Percentiles rank a stretch among this genome's conserved stretches.
Evolutionary conservation across 2,888 invertebrate genomes (phyloP).

Genomic region (Drosophila longiperda): DNA sequence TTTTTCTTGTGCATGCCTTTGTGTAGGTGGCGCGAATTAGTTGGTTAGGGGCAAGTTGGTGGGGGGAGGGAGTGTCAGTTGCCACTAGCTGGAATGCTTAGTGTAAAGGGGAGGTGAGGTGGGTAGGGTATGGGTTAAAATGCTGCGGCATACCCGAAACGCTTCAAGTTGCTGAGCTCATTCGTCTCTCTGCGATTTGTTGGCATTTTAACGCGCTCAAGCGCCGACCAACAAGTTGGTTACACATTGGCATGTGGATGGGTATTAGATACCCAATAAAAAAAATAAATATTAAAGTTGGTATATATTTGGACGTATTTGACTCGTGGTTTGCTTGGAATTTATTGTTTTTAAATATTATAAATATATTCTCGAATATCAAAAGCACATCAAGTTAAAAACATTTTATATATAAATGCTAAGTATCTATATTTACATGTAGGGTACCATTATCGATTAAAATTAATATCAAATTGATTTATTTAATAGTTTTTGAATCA

Average conservation of each 20-base stretch:
- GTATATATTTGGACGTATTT: not conserved
- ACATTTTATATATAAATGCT: not conserved
- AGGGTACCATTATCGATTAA: not conserved
- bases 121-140: slow-evolving; percentile 8
- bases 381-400: not conserved
- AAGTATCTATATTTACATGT: no score
- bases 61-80: not conserved
- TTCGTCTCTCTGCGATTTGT: slow-evolving; percentile 81
- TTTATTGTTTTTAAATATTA: not conserved
- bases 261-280: slow-evolving; percentile 15
- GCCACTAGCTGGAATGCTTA: not conserved
- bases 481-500: not conserved
- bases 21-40: slow-evolving; percentile 12
- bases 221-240: slow-evolving; percentile 41
- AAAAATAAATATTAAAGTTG: not conserved
- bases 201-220: slow-evolving; percentile 75
- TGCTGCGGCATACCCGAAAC: slow-evolving; percentile 81
- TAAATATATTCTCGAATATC: not conserved
- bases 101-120: not conserved
- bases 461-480: not conserved
- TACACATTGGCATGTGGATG: not conserved
- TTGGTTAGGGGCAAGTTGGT: slow-evolving; percentile 7
- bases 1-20: slow-evolving; percentile 53
- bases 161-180: slow-evolving; percentile 78
- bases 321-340: not conserved